Percentiles rank a stretch among this genome's conserved stretches.
Evolutionary conservation across 1,140 invertebrate genomes (phyloP).

Genomic region (Scylla paramamosain): DNA sequence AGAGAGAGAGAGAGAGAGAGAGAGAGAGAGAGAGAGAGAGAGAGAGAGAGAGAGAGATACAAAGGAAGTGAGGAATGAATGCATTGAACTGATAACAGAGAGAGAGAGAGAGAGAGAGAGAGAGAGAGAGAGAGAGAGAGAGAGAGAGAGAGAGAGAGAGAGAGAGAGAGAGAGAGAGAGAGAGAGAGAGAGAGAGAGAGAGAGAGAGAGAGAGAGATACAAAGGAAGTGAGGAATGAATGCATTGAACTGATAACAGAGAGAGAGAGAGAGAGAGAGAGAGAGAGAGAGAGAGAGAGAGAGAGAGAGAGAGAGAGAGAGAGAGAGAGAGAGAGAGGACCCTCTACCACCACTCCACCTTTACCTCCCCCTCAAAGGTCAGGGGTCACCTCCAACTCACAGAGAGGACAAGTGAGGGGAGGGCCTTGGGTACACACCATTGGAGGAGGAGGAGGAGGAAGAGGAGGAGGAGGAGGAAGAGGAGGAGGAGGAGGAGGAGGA

Average conservation of each 20-base stretch:
- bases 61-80: too few relatives aligned
- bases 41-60: background rate
- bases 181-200: background rate
- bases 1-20: background rate
- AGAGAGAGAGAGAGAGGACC: background rate
- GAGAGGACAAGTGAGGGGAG: too few relatives aligned
- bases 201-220: background rate
- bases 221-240: background rate
- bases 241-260: too few relatives aligned
- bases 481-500: too few relatives aligned
- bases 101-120: background rate
- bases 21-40: background rate
- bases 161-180: background rate
- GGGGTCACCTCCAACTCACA: background rate
- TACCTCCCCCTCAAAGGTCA: background rate
- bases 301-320: background rate
- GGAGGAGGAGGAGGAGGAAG: too few relatives aligned
- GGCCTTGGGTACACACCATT: background rate
- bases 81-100: too few relatives aligned
- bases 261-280: background rate
- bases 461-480: too few relatives aligned
- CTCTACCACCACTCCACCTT: background rate
- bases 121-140: background rate
- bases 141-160: background rate
- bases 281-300: background rate